Base-by-base conservation (phyloP, 2,797 vertebrate genomes). In the Choloepus didactylus region DNA sequence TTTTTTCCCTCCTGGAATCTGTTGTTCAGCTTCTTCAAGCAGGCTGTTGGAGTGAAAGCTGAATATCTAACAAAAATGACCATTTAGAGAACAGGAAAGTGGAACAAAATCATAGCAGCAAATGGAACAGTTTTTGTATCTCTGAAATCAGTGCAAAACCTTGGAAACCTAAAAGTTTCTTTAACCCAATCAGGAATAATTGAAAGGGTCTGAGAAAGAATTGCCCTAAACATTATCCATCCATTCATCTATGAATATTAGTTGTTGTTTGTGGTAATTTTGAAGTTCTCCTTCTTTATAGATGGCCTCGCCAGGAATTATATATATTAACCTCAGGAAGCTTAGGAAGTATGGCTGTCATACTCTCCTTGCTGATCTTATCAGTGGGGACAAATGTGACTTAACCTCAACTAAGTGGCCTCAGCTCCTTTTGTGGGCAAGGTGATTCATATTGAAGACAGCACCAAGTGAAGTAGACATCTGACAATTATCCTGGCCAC, bases 151-250 rank as follows among this genome's bases (percentile, higher is more conserved):
- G 41, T 9, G 25, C 84, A 21, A 62, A 93, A 89, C 44, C n/a
- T 70, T 59, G 86, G 80, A 96, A 92, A 88, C 46, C 10, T 72
- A 59, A 76, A 67, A 51, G 23, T 89, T 62, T 76, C 64, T 87
- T 84, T 82, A 69, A 60, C 35, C 12, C 27, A 80, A 87, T 10
- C 41, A 87, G 88, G 67, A 92, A 81, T 77, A 51, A 76, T 60
- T 84, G 75, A 4, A 62, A 60, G 46, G 56, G 19, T 89, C 59
- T 70, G 29, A 86, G 77, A 62, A 82, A 95, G 27, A 80, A 62
- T 59, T 77, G 25, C 14, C 8, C 56, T 11, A 44, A 38, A 82
- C 41, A 69, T 89, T 84, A 92, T 38, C 72, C 31, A 18, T 69
- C n/a, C 46, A 23, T 72, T 67, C 35, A n/a, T 89, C 90, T 19